phyloP scores from a whole-genome alignment of 1,140 invertebrate species.

The Trichogramma pretiosum region DNA sequence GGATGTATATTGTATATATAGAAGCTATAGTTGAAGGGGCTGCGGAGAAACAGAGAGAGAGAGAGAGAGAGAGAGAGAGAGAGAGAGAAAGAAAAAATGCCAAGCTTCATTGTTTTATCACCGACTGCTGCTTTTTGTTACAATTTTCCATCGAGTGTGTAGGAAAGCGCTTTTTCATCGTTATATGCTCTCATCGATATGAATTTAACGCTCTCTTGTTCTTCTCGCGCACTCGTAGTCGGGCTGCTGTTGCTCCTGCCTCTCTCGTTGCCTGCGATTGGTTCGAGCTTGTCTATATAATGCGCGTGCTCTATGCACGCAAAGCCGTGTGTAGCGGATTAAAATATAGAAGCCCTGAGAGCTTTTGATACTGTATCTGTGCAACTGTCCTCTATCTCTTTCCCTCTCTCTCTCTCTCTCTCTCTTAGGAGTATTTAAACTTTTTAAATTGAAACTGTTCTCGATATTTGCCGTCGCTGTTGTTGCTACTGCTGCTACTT shows the following conservation, averaged over 20 bases:
- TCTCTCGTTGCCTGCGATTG: no score
- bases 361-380: no score
- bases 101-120: no score
- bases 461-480: constrained; percentile 34
- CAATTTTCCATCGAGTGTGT: constrained; percentile 1
- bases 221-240: neutral
- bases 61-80: neutral
- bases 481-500: no score
- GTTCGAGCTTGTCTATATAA: no score
- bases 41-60: no score
- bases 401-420: neutral
- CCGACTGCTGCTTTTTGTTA: no score
- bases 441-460: constrained; percentile 41
- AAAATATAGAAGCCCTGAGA: no score
- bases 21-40: no score
- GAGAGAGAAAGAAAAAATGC: constrained; percentile 11
- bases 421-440: constrained; percentile 28
- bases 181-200: neutral
- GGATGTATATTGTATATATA: no score
- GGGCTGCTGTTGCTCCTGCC: neutral
- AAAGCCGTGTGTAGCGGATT: no score
- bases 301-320: no score
- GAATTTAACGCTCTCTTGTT: neutral
- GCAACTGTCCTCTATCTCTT: constrained; percentile 10
- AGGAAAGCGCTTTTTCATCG: neutral